Percentiles rank a stretch among this genome's conserved stretches.
Conservation (phyloP, 2,113 vertebrate species). For the Elgaria multicarinata region DNA sequence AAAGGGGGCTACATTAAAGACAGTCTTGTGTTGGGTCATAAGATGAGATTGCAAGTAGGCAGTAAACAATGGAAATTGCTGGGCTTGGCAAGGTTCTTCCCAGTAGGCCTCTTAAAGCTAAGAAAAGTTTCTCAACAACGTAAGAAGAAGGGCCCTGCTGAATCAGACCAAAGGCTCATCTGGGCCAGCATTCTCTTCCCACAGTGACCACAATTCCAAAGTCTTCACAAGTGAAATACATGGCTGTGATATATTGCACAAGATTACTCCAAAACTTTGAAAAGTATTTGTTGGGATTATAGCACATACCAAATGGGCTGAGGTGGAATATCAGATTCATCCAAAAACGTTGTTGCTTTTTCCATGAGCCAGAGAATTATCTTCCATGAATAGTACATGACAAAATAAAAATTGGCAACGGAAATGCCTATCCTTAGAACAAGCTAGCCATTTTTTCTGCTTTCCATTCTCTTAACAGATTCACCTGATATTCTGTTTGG, state of each 20-base stretch:
- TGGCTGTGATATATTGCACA: slow-evolving; percentile 42
- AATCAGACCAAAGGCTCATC: too few relatives aligned
- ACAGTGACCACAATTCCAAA: not conserved
- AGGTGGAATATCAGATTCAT: slow-evolving; percentile 26
- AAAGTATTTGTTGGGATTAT: slow-evolving; percentile 29
- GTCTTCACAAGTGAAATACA: slow-evolving; percentile 37
- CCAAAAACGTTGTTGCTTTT: slow-evolving; percentile 51
- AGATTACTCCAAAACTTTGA: slow-evolving; percentile 38
- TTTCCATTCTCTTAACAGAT: not conserved
- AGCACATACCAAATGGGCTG: slow-evolving; percentile 39
- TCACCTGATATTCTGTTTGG: not conserved
- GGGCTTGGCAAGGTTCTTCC: too few relatives aligned
- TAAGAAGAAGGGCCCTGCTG: too few relatives aligned
- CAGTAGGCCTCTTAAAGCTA: not conserved
- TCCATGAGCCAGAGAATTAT: slow-evolving; percentile 36
- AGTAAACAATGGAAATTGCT: not conserved
- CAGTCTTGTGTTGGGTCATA: not conserved
- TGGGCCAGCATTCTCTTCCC: too few relatives aligned
- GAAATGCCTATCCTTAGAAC: slow-evolving; percentile 6
- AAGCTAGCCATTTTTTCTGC: slow-evolving; percentile 23
- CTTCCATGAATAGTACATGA: slow-evolving; percentile 27
- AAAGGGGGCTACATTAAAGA: not conserved
- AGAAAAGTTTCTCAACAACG: not conserved
- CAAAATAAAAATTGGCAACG: slow-evolving; percentile 39
- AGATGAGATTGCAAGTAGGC: not conserved